These are phyloP conservation scores for Acanthornis magna DNA, from an alignment of 2,797 vertebrate genomes.

Conservation along the genomic window DNA sequence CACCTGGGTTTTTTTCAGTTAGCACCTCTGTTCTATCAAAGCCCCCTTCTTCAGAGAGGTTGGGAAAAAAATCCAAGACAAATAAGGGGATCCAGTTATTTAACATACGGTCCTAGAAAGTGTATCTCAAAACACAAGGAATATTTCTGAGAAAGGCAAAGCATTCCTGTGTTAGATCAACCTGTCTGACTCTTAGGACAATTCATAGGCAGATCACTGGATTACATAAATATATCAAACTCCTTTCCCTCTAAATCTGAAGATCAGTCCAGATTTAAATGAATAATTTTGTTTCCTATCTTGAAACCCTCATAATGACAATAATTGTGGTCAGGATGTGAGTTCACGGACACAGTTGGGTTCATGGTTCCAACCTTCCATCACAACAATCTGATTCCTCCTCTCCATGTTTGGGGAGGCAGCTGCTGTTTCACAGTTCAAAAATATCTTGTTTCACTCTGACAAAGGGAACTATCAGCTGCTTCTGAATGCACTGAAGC, in stretches of 20 bases:
- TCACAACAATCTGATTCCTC: neutral
- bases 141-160: neutral
- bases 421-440: conserved; percentile 8
- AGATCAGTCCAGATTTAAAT: neutral
- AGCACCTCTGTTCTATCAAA: neutral
- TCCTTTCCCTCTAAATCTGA: neutral
- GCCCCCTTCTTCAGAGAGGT: neutral
- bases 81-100: neutral
- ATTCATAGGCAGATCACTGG: neutral
- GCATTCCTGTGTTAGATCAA: neutral
- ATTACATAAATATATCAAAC: neutral
- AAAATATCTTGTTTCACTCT: neutral
- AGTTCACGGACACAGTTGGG: neutral
- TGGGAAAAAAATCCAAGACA: neutral
- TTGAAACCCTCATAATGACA: neutral
- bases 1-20: neutral
- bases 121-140: neutral
- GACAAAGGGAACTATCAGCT: neutral
- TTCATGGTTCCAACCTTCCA: neutral
- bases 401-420: accelerated
- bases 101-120: neutral
- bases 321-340: neutral
- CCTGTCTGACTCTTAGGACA: neutral
- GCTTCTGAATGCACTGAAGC: neutral
- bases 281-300: neutral